Conservation (phyloP, 2,888 invertebrate genomes). For the Apamea monoglypha region DNA sequence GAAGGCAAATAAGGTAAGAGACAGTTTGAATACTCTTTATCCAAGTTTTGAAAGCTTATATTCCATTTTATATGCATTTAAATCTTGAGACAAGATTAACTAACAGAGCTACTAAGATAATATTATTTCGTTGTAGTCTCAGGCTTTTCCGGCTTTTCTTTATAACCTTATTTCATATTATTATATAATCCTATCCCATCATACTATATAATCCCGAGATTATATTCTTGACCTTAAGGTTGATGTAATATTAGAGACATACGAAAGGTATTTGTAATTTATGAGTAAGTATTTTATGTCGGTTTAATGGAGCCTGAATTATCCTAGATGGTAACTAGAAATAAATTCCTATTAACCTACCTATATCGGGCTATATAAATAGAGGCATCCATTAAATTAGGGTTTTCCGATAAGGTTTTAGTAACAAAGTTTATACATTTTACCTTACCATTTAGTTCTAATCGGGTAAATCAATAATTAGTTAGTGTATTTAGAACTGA, state of each 20-base stretch:
- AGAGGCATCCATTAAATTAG: not conserved
- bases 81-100: not conserved
- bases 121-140: not conserved
- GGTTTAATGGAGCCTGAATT: not conserved
- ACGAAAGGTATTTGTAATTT: not conserved
- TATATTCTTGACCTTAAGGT: not conserved
- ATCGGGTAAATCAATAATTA: slow-evolving; percentile 1
- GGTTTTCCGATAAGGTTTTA: not conserved
- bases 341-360: no score
- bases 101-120: not conserved
- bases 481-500: not conserved
- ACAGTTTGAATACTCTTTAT: not conserved
- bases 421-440: not conserved
- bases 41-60: not conserved
- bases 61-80: not conserved
- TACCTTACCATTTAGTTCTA: not conserved
- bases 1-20: slow-evolving; percentile 90
- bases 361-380: not conserved
- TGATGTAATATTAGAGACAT: not conserved
- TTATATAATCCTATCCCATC: not conserved
- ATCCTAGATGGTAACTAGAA: not conserved
- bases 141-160: not conserved
- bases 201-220: not conserved
- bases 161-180: not conserved
- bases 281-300: not conserved